phyloP scores from a whole-genome alignment of 1,140 invertebrate genomes.

The Goniozus legneri region DNA sequence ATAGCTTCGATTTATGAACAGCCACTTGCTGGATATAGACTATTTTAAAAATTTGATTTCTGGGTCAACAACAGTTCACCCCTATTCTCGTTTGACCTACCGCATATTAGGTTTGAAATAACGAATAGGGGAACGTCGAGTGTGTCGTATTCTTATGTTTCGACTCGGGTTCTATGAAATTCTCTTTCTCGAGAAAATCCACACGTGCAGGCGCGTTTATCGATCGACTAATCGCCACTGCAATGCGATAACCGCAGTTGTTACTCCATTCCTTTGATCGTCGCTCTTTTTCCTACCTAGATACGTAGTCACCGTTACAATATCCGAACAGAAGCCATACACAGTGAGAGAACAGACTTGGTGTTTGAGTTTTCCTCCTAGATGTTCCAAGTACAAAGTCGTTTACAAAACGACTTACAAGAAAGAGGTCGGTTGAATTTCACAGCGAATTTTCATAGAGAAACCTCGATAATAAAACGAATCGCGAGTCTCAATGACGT shows the following conservation, averaged over 20 bases:
- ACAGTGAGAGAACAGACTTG: conserved; percentile 75
- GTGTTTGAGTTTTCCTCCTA: conserved; percentile 79
- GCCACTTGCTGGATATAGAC: too few relatives aligned
- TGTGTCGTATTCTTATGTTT: neutral
- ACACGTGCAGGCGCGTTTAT: neutral
- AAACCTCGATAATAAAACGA: neutral
- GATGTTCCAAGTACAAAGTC: conserved; percentile 82
- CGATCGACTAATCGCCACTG: neutral
- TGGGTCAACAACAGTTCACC: too few relatives aligned
- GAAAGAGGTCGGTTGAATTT: conserved; percentile 53
- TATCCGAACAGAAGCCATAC: conserved; percentile 76
- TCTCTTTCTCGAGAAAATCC: neutral
- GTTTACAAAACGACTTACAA: conserved; percentile 70
- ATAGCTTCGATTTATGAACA: too few relatives aligned
- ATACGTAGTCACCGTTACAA: conserved; percentile 67
- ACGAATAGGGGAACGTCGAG: too few relatives aligned
- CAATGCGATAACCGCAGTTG: neutral
- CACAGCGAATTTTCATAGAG: neutral
- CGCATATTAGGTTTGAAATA: too few relatives aligned
- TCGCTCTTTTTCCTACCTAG: too few relatives aligned
- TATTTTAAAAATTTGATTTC: too few relatives aligned
- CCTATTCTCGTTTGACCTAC: too few relatives aligned
- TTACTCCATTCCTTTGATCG: conserved; percentile 33
- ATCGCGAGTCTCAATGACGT: neutral
- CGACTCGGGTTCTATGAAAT: neutral